Base-by-base conservation (phyloP, 2,797 vertebrate genomes). In the Protonibea diacanthus region DNA sequence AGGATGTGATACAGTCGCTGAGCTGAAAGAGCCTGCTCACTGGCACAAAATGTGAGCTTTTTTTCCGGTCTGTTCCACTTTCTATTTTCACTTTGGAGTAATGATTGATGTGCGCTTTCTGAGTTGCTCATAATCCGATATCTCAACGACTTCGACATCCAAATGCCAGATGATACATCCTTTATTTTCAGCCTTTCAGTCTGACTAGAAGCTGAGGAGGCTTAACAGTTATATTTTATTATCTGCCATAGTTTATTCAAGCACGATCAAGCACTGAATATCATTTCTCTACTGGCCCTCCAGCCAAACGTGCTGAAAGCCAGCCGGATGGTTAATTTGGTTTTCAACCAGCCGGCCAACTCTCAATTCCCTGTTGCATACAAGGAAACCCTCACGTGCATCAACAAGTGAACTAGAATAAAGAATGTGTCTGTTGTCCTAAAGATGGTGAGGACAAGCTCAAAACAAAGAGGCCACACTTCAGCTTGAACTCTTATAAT, bases 11-110 rank as follows among this genome's bases (percentile, higher is more conserved):
- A 82, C 69, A 71, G 71, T 73, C 8, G 20, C 55, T 15, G 77
- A 66, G 74, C 67, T 42, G 40, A 81, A 78, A 64, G 63, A 64
- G 63, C 23, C 56, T 53, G 66, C 68, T 78, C 69, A 6, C 53
- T 55, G 82, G 40, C 52, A 58, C 62, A 86, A 80, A 84, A 81
- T 73, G 52, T 14, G 56, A 82, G 75, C 66, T 53, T 60, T 64
- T 27, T 38, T 89, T 85, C 80, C 25, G 3, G 51, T 78, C 71
- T 57, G 51, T 77, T 84, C 82, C 85, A 71, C 69, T 15, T 81
- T 89, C 88, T 88, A 84, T 91, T 90, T 88, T 92, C 87, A 89
- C 74, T 67, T 83, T 49, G 55, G 40, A n/a, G 38, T 11, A 11
- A 42, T 89, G 86, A 91, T 87, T 80, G 78, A 92, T 90, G 86